These are phyloP conservation scores for Cheilosia variabilis DNA, from an alignment of 2,888 invertebrate species.

Conservation along the genomic window DNA sequence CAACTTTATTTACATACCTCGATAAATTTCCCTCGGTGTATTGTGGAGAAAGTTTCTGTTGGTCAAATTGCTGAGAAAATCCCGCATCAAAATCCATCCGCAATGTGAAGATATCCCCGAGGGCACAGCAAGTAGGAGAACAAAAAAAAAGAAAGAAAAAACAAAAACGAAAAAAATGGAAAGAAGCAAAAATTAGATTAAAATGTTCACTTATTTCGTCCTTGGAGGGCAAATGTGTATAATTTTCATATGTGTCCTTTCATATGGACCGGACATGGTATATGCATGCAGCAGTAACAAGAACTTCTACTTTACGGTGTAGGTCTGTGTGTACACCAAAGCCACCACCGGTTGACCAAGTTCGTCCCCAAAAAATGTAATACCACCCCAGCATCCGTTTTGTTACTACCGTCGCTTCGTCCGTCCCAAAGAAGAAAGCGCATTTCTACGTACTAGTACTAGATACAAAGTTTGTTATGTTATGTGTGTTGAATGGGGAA, in stretches of 20 bases:
- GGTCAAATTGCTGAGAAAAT: slow-evolving; percentile 87
- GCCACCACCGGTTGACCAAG: slow-evolving; percentile 18
- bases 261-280: slow-evolving; percentile 50
- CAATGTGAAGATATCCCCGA: slow-evolving; percentile 20
- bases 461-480: slow-evolving; percentile 24
- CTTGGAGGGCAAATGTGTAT: slow-evolving; percentile 67
- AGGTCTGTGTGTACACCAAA: slow-evolving; percentile 14
- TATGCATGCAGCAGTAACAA: slow-evolving; percentile 50
- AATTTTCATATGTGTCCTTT: slow-evolving; percentile 61
- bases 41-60: slow-evolving; percentile 87
- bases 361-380: neutral
- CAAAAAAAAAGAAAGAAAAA: neutral
- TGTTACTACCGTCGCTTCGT: neutral
- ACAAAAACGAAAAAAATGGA: neutral
- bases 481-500: slow-evolving; percentile 22
- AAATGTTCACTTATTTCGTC: slow-evolving; percentile 74
- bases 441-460: neutral
- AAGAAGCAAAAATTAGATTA: slow-evolving; percentile 73
- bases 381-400: slow-evolving; percentile 4
- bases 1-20: slow-evolving; percentile 85
- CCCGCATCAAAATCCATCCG: slow-evolving; percentile 33
- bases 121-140: neutral
- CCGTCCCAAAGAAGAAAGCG: neutral
- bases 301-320: slow-evolving; percentile 55
- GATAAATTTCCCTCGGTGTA: slow-evolving; percentile 91